Evolutionary conservation across 92 coral and sea anemone species (phyloP), one percentile per base, ranked within the genome.

Genomic region (Umimayanthus kanabou): DNA sequence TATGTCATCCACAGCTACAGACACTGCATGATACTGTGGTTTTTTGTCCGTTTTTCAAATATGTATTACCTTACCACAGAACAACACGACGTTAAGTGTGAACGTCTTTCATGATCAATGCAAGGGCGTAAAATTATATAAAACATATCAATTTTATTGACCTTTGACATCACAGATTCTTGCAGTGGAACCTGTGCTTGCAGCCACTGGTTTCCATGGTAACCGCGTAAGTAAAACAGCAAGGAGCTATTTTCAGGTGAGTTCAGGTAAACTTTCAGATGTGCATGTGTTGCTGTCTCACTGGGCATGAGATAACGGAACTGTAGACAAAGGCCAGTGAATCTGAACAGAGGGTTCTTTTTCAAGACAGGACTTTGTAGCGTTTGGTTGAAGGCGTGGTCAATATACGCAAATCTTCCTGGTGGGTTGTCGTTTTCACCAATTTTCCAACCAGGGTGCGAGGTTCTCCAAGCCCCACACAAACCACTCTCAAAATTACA

Each of bases 171-270:
- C 82, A 28, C 15, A 39, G 70, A 80, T 30, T 61, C 85, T 49
- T 26, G 84, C 89, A 89, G 90, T 20, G 94, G 80, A 55, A 91
- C 88, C 29, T 61, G 87, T 76, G 91, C 95, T 66, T 73, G 70
- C 23, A 67, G 73, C 95, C 95, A 93, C 39, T 29, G 47, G 45
- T 83, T 71, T 3, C 95, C 95, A 47, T 93, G 95, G 88, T 88
- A 91, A 77, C 95, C 95, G 45, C 76, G 76, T 53, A 93, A 45
- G 39, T 87, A 80, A 82, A 87, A 93, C 20, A 91, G 47, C 81
- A 89, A n/a, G 47, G 74, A 50, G 16, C 87, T 85, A 16, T 65
- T 72, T 2, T 83, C 66, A 15, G 9, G 25, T 8, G 88, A 61
- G 30, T 70, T 77, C 39, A 80, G 66, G 80, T 80, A 85, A 42